Evolutionary conservation across 2,797 vertebrate genomes (phyloP).

Genomic region (Gouania willdenowi): DNA sequence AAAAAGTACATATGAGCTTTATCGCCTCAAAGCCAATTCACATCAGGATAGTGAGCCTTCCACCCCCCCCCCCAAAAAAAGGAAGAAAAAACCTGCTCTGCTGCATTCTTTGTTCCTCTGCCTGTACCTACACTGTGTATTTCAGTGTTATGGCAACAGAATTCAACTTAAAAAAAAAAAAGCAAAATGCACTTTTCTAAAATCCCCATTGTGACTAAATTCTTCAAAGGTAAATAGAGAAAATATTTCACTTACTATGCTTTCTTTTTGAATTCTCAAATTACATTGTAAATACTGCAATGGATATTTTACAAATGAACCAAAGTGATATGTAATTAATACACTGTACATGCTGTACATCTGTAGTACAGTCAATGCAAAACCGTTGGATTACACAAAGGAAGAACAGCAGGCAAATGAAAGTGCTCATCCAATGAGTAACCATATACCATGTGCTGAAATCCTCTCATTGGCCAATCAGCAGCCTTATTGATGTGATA

Average conservation of each 20-base stretch:
- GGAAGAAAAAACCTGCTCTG: constrained; percentile 3
- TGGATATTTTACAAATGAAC: background rate
- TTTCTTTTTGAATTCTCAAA: no score
- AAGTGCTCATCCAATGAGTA: background rate
- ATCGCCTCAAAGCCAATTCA: background rate
- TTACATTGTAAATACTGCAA: background rate
- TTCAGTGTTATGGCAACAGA: background rate
- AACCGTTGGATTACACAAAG: constrained; percentile 6
- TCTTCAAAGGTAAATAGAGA: background rate
- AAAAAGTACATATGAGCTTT: background rate
- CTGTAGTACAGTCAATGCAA: background rate
- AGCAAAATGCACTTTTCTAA: no score
- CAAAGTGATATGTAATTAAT: background rate
- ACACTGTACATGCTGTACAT: background rate
- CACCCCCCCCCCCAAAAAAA: background rate
- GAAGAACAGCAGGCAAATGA: constrained; percentile 2
- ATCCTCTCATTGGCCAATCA: background rate
- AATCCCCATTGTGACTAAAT: no score
- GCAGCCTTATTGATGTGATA: background rate
- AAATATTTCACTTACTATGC: background rate
- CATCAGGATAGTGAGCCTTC: background rate
- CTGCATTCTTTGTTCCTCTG: constrained; percentile 9
- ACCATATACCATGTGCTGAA: constrained; percentile 1
- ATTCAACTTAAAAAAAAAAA: no score
- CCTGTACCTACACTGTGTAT: background rate